phyloP scores from a whole-genome alignment of 2,888 invertebrate species.

The Himalopsyche kuldschensis region DNA sequence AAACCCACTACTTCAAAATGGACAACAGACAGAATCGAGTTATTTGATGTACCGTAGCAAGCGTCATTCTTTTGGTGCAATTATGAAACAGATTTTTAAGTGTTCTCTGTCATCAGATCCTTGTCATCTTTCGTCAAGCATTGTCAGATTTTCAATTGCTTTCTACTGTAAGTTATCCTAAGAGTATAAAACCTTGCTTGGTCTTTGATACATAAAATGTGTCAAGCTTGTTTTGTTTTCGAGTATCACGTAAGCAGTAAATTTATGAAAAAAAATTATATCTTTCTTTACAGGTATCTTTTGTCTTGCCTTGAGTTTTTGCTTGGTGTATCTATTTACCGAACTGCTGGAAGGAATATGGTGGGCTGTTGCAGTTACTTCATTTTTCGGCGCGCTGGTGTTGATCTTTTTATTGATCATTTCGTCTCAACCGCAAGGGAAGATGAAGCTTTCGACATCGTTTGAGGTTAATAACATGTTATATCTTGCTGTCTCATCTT shows the following conservation, averaged over 20 bases:
- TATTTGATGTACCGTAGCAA: slow-evolving; percentile 44
- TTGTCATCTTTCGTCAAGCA: slow-evolving; percentile 51
- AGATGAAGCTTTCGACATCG: slow-evolving; percentile 41
- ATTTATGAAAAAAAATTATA: neutral
- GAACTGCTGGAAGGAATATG: slow-evolving; percentile 24
- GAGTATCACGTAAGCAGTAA: neutral
- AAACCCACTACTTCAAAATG: slow-evolving; percentile 33
- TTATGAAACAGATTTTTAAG: slow-evolving; percentile 54
- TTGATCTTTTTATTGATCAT: slow-evolving; percentile 47
- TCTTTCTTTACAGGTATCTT: slow-evolving; percentile 45
- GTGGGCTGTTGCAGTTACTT: slow-evolving; percentile 21
- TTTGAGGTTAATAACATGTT: slow-evolving; percentile 18
- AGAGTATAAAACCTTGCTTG: too few species aligned
- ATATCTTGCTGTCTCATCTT: too few species aligned
- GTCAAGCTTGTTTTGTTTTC: neutral
- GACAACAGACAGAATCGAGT: slow-evolving; percentile 48
- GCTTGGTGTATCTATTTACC: slow-evolving; percentile 44
- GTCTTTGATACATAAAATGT: neutral
- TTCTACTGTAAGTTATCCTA: slow-evolving; percentile 56
- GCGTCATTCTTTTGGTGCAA: slow-evolving; percentile 43
- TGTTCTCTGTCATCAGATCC: slow-evolving; percentile 48
- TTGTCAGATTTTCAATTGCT: slow-evolving; percentile 54
- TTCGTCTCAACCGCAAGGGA: slow-evolving; percentile 47
- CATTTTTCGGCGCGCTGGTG: slow-evolving; percentile 45
- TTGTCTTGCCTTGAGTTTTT: slow-evolving; percentile 46